phyloP scores from a whole-genome alignment of 2,888 invertebrate species.

The Philaethria dido region DNA sequence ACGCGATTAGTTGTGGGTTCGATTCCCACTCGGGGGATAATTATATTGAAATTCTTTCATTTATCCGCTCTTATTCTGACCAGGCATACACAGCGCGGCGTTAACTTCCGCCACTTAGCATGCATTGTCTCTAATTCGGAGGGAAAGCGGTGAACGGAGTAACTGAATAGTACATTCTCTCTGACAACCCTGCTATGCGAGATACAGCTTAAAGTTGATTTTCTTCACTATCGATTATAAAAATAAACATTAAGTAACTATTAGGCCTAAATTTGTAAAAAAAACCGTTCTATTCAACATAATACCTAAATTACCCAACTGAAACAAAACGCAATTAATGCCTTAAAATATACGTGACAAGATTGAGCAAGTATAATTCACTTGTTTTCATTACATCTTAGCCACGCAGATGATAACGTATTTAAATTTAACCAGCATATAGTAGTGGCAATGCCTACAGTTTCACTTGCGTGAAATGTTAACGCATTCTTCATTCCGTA shows the following conservation, averaged over 20 bases:
- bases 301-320: conserved; percentile 16
- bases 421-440: conserved; percentile 26
- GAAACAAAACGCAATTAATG: conserved; percentile 20
- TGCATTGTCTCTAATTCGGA: no score
- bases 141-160: no score
- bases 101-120: no score
- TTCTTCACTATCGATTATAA: neutral
- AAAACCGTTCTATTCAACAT: neutral
- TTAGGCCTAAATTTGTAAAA: neutral
- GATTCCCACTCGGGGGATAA: no score
- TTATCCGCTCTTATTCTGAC: no score
- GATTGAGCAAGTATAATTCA: conserved; percentile 9
- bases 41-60: no score
- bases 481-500: conserved; percentile 28
- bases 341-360: conserved; percentile 26
- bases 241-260: neutral
- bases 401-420: conserved; percentile 22
- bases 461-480: conserved; percentile 40
- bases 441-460: conserved; percentile 28
- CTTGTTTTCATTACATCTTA: conserved; percentile 17
- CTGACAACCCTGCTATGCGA: no score
- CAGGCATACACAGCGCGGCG: no score
- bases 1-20: no score
- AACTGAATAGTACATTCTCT: no score
- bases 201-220: no score